Conservation (phyloP, 2,888 invertebrate species). For the Argyresthia albistria region DNA sequence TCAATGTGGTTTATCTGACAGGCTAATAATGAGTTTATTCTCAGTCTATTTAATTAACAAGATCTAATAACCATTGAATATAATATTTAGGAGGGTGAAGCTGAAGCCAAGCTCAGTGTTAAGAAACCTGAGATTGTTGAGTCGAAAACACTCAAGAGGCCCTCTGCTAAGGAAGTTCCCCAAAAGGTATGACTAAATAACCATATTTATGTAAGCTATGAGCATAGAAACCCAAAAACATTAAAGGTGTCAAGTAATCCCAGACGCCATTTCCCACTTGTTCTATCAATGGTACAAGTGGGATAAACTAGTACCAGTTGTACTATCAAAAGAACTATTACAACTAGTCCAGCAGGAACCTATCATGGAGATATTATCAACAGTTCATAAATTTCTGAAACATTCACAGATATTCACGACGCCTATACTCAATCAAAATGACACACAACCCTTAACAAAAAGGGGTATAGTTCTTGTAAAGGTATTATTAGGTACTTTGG, state of each 20-base stretch:
- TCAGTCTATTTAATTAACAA: background rate
- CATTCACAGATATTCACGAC: background rate
- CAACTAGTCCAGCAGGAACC: no score
- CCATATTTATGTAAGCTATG: background rate
- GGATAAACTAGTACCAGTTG: no score
- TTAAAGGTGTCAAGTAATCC: background rate
- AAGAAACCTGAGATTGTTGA: slow-evolving; percentile 64
- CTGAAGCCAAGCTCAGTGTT: slow-evolving; percentile 58
- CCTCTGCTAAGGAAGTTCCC: slow-evolving; percentile 35
- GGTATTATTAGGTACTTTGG: slow-evolving; percentile 28
- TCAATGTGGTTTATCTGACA: no score
- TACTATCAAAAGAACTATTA: no score
- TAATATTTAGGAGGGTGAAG: slow-evolving; percentile 45
- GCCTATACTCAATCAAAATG: background rate
- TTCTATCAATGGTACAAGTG: no score
- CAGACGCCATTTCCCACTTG: no score
- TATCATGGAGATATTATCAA: background rate
- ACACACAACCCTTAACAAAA: slow-evolving; percentile 27
- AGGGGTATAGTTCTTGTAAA: slow-evolving; percentile 44
- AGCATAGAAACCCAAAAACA: background rate
- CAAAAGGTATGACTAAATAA: slow-evolving; percentile 28
- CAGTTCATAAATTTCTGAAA: no score
- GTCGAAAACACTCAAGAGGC: slow-evolving; percentile 57
- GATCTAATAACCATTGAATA: background rate
- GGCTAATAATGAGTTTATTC: background rate